Base-by-base conservation (phyloP, 2,797 vertebrate species). In the Enteromius argenteus region DNA sequence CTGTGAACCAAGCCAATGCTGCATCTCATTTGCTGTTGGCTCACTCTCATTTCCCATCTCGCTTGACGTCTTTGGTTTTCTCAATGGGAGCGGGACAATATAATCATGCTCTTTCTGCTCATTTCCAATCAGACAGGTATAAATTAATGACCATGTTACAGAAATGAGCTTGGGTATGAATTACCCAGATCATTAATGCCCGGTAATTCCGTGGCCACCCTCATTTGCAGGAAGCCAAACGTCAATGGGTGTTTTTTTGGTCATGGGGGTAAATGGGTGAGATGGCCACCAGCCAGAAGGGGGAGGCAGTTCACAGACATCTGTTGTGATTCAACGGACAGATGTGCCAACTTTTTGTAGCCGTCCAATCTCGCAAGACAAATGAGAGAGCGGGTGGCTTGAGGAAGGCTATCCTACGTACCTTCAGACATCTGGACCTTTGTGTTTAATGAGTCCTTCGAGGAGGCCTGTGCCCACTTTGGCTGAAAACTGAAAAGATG, bases 281-380 rank as follows among this genome's bases (percentile, higher is more conserved):
- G 68, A 13, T 90, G 92, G 88, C 86, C 35, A 56, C 79, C 75
- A 77, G 87, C 83, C 86, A 85, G 72, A 0, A 74, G 27, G 46
- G 53, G 77, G 42, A 83, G 85, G 81, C 53, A 81, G 82, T 79
- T 64, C 79, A 82, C 60, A 83, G 85, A 91, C 88, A 91, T 88
- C 87, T 92, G 88, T 71, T 91, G 90, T 89, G 84, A 83, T 84
- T 81, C 53, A 21, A 37, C 32, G 39, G 75, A 80, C 88, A 88
- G 85, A 87, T 89, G 88, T 84, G 85, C 76, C 82, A 82, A 84
- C 84, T 89, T 88, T 89, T 85, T 82, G 58, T 72, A 82, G 72
- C 81, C 32, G 53, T 87, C 75, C 82, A 84, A 89, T 88, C 80
- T 86, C 23, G 58, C 67, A 81, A 87, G 90, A 92, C 88, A 92